Percentiles rank a stretch among this genome's conserved stretches.
Evolutionary conservation across 2,113 vertebrate species (phyloP).

Genomic region (Spheniscus mendiculus): DNA sequence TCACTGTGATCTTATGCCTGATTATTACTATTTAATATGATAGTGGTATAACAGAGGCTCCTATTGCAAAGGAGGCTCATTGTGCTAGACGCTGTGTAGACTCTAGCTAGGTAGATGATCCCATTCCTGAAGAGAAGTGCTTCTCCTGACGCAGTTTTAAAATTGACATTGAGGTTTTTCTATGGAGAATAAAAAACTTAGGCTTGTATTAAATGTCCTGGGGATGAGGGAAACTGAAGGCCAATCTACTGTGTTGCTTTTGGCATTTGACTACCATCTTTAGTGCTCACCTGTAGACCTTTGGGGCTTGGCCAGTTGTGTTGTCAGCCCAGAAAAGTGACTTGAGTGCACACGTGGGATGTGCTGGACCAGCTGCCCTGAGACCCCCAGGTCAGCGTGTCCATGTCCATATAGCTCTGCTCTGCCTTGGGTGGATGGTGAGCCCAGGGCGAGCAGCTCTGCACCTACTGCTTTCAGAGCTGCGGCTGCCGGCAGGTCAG

Average conservation of each 20-base stretch:
- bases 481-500: accelerated
- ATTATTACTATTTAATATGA: neutral
- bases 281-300: neutral
- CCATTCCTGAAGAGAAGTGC: neutral
- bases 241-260: neutral
- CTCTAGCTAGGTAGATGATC: neutral
- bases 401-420: accelerated
- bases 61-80: neutral
- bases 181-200: neutral
- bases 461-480: neutral
- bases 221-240: neutral
- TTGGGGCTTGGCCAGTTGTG: neutral
- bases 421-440: neutral
- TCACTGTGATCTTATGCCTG: neutral
- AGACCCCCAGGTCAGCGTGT: accelerated
- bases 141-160: neutral
- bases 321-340: neutral
- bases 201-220: neutral
- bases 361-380: neutral
- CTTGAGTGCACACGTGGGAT: neutral
- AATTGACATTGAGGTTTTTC: neutral
- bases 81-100: neutral
- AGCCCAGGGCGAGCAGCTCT: neutral
- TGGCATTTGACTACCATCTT: neutral
- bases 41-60: neutral